Evolutionary conservation across 2,888 invertebrate species (phyloP), one percentile per base, ranked within the genome.

Genomic region (Laothoe populi): DNA sequence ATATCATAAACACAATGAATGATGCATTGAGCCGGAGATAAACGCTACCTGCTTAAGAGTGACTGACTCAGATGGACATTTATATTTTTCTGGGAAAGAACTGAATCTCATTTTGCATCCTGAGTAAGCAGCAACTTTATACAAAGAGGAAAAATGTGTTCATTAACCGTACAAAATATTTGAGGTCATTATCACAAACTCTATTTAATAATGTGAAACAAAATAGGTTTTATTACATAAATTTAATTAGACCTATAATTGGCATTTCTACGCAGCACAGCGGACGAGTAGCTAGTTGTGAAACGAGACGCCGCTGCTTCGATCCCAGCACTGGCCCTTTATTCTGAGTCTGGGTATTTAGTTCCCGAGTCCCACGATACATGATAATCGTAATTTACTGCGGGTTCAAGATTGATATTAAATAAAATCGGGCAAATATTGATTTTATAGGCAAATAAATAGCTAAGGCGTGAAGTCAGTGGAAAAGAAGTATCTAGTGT

Each of bases 51-150:
- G 53, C 19, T 19, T 31, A 3, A 38, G 10, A 26, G 26, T 31
- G 49, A 49, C 58, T 46, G 63, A 59, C 59, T 59, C 13, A 24
- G 21, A 26, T 44, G 31, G 31, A 31, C 53, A 31, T n/a, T 16
- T 31, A 35, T 19, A 19, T 35, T 53, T 53, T 46, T 53, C 53
- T 11, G 31, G 10, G 53, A 53, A 53, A 35, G 31, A 19, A 35
- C 53, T 53, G 53, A 53, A 53, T 53, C 35, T 31, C 16, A 53
- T 35, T 21, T 31, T 31, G 35, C 11, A 53, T 19, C 35, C 53
- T 19, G 31, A 53, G 31, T 31, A 35, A 19, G 19, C 2, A 49
- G 7, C n/a, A 3, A 10, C 16, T 31, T 53, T 53, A 35, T 19
- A 35, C 16, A 31, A 19, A 53, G 31, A 53, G 19, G 11, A 35